Evolutionary conservation across 2,113 vertebrate species (phyloP).

Genomic region (Aptenodytes patagonicus): DNA sequence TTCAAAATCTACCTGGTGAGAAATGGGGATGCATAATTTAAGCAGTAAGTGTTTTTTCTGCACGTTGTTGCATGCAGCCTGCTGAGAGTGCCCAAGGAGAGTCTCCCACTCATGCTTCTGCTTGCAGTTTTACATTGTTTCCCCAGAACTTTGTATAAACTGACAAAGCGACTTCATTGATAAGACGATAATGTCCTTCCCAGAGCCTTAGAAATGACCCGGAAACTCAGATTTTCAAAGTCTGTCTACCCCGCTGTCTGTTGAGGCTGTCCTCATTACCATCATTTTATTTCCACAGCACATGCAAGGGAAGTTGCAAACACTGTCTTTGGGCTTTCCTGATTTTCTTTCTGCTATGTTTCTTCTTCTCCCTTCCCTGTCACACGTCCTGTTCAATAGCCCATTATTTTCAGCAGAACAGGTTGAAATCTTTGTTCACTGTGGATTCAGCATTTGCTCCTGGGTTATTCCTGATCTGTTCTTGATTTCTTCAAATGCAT

Average conservation of each 20-base stretch:
- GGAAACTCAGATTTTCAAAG: background rate
- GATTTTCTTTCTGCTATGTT: background rate
- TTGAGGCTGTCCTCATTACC: background rate
- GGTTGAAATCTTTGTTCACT: background rate
- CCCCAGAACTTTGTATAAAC: background rate
- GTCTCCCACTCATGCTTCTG: background rate
- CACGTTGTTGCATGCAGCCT: accelerated
- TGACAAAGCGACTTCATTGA: background rate
- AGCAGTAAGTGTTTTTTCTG: background rate
- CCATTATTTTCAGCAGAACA: background rate
- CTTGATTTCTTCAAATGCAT: background rate
- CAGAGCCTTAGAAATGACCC: background rate
- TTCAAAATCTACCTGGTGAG: background rate
- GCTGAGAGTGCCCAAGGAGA: background rate
- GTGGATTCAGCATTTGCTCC: background rate
- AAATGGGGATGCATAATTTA: background rate
- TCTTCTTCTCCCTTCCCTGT: background rate
- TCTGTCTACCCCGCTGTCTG: accelerated
- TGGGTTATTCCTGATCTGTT: background rate
- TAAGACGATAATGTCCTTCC: background rate
- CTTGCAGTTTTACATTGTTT: background rate
- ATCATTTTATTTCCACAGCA: background rate
- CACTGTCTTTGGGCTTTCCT: background rate
- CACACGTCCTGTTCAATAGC: accelerated
- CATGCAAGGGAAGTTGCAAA: background rate